Base-by-base conservation (phyloP, 2,888 invertebrate genomes). In the Chelonus formosanus region DNA sequence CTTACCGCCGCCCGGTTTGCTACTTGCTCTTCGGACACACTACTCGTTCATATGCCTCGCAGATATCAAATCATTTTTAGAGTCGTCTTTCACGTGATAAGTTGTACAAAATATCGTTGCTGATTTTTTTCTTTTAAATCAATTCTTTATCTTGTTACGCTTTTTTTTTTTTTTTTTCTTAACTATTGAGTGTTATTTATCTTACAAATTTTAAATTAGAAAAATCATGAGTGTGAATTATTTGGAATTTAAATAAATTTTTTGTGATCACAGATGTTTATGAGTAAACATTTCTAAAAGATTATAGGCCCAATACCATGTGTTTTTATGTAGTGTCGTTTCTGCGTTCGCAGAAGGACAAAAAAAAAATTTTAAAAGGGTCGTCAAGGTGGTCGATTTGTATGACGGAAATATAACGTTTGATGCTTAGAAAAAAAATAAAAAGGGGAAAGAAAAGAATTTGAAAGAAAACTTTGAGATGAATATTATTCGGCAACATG, bases 191-290 rank as follows among this genome's bases (percentile, higher is more conserved):
- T 20, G 20, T 20, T 20, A 20, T 20, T 20, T 20, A 20, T 20
- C 20, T 20, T 20, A 20, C 20, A 20, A 20, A 20, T 20, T 20
- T 20, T 20, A 20, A 20, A 20, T 20, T 20, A 20, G 20, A 20
- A 20, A 20, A 20, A 20, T 20, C 20, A 20, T 20, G 20, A 20
- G 20, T 20, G 20, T 20, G 20, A 20, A 20, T 20, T 20, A 20
- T 20, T 20, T 20, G 20, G 20, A 20, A 45, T 44, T 35, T 34
- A 53, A 60, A 31, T 40, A 40, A 35, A 48, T 43, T 52, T 52
- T 52, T 32, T 58, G 44, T 54, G 47, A 54, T 45, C 54, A 65
- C 65, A 65, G 65, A 65, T 65, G 65, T 65, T 65, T 60, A 65
- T 60, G 54, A 60, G 65, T 65, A 65, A 65, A 65, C 65, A 65